A percentile compares a stretch with the other conserved stretches of the same genome.
phyloP scores from a whole-genome alignment of 2,113 vertebrate species.

The Petrocephalus zakoni region DNA sequence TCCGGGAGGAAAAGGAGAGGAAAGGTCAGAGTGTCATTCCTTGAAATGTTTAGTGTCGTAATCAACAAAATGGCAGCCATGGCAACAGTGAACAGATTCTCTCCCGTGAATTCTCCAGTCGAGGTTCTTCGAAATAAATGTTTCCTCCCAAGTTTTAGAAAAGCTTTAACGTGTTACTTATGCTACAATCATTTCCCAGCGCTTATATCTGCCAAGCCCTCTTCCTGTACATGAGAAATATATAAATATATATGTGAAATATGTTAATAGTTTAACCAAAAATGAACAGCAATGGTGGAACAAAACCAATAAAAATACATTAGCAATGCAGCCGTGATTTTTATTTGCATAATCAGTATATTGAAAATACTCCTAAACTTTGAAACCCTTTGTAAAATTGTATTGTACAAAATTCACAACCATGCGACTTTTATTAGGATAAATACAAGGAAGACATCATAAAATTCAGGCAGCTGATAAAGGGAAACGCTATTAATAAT shows the following conservation, averaged over 20 bases:
- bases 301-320: no score
- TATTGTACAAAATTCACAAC: neutral
- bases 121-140: neutral
- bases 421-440: neutral
- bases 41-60: neutral
- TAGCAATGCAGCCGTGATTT: no score
- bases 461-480: neutral
- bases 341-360: neutral
- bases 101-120: neutral
- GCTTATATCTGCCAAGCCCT: neutral
- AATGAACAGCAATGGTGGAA: neutral
- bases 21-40: neutral
- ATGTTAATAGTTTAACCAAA: neutral
- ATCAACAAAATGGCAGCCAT: neutral
- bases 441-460: neutral
- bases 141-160: neutral
- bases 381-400: neutral
- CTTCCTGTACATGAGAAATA: neutral
- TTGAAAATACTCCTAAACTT: neutral
- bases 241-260: neutral
- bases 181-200: neutral
- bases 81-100: neutral
- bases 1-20: constrained; percentile 51
- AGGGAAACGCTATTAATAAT: neutral
- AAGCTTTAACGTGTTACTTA: neutral